Base-by-base conservation (phyloP, 2,888 invertebrate species). In the Pogonocherus hispidulus region DNA sequence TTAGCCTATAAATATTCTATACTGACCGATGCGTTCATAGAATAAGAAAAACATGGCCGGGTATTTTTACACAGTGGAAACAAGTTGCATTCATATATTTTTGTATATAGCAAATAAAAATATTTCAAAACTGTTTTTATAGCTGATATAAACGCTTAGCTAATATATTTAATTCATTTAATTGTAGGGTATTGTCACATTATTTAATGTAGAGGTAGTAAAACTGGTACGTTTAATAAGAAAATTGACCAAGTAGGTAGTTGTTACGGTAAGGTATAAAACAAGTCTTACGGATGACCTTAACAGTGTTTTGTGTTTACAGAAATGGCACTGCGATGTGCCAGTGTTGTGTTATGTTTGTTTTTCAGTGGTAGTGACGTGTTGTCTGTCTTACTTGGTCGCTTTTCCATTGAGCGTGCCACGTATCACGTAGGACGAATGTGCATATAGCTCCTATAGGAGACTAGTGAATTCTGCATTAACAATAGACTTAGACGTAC, bases 391-490 rank as follows among this genome's bases (percentile, higher is more conserved):
- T n/a, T n/a, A n/a, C 6, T 55, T 55, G 55, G 20, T 55, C 55
- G 27, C 6, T 46, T 47, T 16, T 47, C 22, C 4, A 22, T 49
- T 51, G 37, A 22, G 62, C 37, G 56, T 51, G 47, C 62, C 67
- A 37, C 35, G 20, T 37, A 59, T 73, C 65, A 75, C 66, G 71
- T 77, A 76, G 76, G 71, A 66, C 70, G 77, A 76, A 76, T 78
- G 76, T 75, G 79, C 76, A 78, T 77, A 67, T 71, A 69, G 67
- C 54, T 72, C 66, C 68, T 73, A 67, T 66, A 68, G 8, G 75
- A 75, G 78, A 79, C 73, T 77, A 79, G 77, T 76, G 69, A 67
- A 74, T 78, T 78, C 77, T 80, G 81, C 80, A 82, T 79, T 79
- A 74, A 75, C 37, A 71, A 77, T 78, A 80, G 79, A 64, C 18